phyloP scores from a whole-genome alignment of 2,113 vertebrate genomes.

The Oceanodroma tethys region DNA sequence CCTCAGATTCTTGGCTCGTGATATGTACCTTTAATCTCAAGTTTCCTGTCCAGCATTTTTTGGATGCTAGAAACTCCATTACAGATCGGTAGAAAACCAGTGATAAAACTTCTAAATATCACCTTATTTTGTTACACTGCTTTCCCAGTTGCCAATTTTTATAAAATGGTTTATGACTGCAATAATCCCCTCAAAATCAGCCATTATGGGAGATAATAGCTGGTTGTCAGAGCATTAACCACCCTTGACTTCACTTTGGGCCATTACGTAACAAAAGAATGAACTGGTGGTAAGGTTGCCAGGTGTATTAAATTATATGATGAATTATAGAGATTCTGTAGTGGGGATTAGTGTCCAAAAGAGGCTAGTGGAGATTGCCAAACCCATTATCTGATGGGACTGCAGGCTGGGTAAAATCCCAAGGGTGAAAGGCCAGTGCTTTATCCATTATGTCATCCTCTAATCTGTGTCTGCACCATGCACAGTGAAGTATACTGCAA shows the following conservation, averaged over 20 bases:
- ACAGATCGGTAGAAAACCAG: constrained; percentile 25
- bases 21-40: background rate
- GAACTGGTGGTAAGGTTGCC: constrained; percentile 63
- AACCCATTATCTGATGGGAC: constrained; percentile 67
- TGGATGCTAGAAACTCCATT: constrained; percentile 35
- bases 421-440: constrained; percentile 14
- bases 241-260: constrained; percentile 68
- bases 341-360: constrained; percentile 68
- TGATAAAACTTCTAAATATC: constrained; percentile 52
- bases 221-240: constrained; percentile 70
- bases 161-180: constrained; percentile 62
- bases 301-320: constrained; percentile 76
- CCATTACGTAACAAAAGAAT: constrained; percentile 71
- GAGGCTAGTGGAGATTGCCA: constrained; percentile 65
- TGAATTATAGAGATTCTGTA: constrained; percentile 60
- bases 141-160: constrained; percentile 64
- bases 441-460: constrained; percentile 44
- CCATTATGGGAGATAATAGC: constrained; percentile 69
- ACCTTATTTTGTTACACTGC: constrained; percentile 55
- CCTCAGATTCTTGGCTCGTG: background rate
- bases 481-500: background rate
- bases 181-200: constrained; percentile 70
- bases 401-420: constrained; percentile 55
- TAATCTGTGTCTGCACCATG: constrained; percentile 36
- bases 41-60: constrained; percentile 33